Conservation (phyloP, 2,797 vertebrate genomes). For the Sitta carolinensis region DNA sequence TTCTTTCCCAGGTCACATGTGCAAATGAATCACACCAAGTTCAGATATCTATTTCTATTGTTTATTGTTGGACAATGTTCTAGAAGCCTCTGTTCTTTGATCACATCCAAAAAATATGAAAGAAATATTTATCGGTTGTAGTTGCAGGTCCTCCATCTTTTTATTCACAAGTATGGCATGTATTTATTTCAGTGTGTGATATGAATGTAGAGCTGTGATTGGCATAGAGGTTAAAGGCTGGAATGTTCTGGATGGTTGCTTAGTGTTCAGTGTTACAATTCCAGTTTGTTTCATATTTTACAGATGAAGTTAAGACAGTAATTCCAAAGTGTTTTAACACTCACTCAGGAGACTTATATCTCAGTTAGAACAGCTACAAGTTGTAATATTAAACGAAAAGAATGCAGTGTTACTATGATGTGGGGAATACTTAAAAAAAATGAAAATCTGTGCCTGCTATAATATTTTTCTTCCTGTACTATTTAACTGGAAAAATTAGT, state of each 20-base stretch:
- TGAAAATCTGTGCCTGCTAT: not conserved
- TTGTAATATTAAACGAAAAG: not conserved
- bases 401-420: not conserved
- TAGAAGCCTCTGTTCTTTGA: not conserved
- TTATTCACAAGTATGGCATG: not conserved
- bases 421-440: not conserved
- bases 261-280: not conserved
- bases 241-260: not conserved
- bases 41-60: not conserved
- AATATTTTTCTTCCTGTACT: slow-evolving; percentile 2
- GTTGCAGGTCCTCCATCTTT: not conserved
- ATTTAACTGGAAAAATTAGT: not conserved
- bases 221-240: not conserved
- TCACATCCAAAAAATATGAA: not conserved
- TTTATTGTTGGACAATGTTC: not conserved
- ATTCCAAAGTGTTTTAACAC: not conserved
- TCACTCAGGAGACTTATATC: slow-evolving; percentile 1
- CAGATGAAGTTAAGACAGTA: slow-evolving; percentile 7
- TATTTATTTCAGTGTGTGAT: not conserved
- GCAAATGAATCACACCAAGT: not conserved
- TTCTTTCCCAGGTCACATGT: slow-evolving; percentile 3
- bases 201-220: not conserved
- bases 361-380: not conserved
- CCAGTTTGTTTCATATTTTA: slow-evolving; percentile 5
- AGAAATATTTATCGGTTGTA: not conserved